Conservation (phyloP, 2,797 vertebrate genomes). For the Carapus acus region DNA sequence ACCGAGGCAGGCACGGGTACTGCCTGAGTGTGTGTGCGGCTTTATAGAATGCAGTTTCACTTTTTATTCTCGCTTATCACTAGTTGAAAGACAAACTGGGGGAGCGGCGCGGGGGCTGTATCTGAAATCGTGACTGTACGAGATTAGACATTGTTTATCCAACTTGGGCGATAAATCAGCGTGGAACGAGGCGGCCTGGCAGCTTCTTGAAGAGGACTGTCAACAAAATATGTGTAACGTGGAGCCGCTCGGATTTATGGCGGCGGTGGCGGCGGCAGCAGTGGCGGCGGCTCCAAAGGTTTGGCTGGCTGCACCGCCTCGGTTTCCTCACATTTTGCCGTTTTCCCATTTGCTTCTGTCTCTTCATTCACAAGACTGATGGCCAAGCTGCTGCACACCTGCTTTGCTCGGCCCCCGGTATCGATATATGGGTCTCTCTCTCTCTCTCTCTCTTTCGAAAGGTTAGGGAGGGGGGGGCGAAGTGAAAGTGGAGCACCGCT, state of each 20-base stretch:
- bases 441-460: constrained; percentile 16
- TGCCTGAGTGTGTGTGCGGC: constrained; percentile 23
- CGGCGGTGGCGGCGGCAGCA: too few species aligned
- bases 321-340: constrained; percentile 18
- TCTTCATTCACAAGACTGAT: constrained; percentile 36
- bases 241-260: constrained; percentile 39
- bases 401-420: constrained; percentile 6
- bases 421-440: constrained; percentile 28
- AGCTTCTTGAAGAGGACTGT: constrained; percentile 46
- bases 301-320: constrained; percentile 14
- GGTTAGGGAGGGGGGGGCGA: constrained; percentile 39
- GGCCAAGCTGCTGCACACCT: constrained; percentile 21
- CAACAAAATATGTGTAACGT: constrained; percentile 40
- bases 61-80: constrained; percentile 34
- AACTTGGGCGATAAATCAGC: constrained; percentile 32
- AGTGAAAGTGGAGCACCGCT: constrained; percentile 49
- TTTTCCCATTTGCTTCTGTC: constrained; percentile 22
- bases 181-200: constrained; percentile 29
- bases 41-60: constrained; percentile 10
- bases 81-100: constrained; percentile 27
- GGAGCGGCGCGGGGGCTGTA: constrained; percentile 18
- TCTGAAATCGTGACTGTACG: constrained; percentile 19
- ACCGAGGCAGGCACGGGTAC: constrained; percentile 16
- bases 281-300: constrained; percentile 2
- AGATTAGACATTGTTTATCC: constrained; percentile 42